These are phyloP conservation scores for Rhyacophila brunnea DNA, from an alignment of 1,140 invertebrate genomes.

Conservation along the genomic window DNA sequence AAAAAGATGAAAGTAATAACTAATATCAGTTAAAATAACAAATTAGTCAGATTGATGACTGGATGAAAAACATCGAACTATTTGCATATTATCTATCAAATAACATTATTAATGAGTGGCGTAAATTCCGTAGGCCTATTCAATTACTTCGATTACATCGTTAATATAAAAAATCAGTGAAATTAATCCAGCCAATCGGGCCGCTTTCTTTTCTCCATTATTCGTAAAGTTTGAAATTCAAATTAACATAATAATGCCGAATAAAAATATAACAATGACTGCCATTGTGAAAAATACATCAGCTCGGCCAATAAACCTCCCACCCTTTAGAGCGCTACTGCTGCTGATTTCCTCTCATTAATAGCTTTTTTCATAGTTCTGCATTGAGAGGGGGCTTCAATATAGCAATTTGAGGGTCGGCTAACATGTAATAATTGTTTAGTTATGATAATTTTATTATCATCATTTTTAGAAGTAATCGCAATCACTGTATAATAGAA, in stretches of 20 bases:
- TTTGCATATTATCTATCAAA: too few species aligned
- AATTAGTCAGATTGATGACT: too few species aligned
- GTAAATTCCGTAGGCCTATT: background rate
- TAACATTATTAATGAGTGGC: too few species aligned
- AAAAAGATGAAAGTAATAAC: too few species aligned
- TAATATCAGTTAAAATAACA: too few species aligned
- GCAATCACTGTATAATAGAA: too few species aligned
- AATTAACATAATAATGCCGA: conserved; percentile 25
- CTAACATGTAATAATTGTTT: background rate
- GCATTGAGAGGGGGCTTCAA: background rate
- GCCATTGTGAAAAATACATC: background rate
- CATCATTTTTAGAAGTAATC: background rate
- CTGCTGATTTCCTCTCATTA: conserved; percentile 3
- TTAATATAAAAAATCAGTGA: background rate
- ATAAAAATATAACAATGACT: conserved; percentile 25
- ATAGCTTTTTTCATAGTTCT: conserved; percentile 5
- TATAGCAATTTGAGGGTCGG: background rate
- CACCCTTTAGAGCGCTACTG: background rate
- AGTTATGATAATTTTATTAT: background rate
- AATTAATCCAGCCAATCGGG: too few species aligned
- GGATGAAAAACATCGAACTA: too few species aligned
- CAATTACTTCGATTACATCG: conserved; percentile 1
- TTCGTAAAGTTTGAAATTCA: conserved; percentile 7
- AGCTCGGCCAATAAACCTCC: conserved; percentile 3
- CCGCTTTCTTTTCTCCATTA: too few species aligned